A percentile compares a stretch with the other conserved stretches of the same genome.
phyloP scores from a whole-genome alignment of 92 coral and sea anemone genomes.

The Porites evermanni region DNA sequence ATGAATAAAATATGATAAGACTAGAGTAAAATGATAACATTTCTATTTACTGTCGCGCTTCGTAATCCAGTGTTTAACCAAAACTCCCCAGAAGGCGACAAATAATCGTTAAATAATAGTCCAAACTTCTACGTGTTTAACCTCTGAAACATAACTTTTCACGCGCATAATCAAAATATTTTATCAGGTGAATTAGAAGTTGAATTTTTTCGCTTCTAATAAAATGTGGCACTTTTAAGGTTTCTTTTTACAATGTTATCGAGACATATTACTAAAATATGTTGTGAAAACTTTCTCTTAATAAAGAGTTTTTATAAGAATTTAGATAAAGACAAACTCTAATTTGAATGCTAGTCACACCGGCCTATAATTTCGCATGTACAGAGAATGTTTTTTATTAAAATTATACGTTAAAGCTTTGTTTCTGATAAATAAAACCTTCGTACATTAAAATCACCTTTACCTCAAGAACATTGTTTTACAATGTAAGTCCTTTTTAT shows the following conservation, averaged over 20 bases:
- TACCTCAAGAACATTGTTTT: neutral
- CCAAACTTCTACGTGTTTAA: neutral
- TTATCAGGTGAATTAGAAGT: neutral
- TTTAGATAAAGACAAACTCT: neutral
- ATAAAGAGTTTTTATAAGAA: neutral
- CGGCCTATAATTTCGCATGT: too few species aligned
- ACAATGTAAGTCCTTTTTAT: neutral
- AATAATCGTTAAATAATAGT: neutral
- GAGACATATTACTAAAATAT: neutral
- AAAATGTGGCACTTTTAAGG: neutral
- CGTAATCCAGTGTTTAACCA: neutral
- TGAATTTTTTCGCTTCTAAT: neutral
- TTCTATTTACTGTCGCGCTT: neutral
- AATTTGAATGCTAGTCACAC: neutral
- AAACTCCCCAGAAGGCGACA: neutral
- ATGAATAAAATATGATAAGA: neutral
- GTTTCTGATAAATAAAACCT: constrained; percentile 7
- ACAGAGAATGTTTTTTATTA: too few species aligned
- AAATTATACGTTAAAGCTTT: too few species aligned
- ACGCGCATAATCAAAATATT: constrained; percentile 5
- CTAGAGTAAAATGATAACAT: neutral
- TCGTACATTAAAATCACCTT: neutral
- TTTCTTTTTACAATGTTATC: neutral
- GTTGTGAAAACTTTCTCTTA: constrained; percentile 1
- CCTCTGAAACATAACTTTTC: too few species aligned